Base-by-base conservation (phyloP, 2,113 vertebrate genomes). In the Aldabrachelys gigantea region DNA sequence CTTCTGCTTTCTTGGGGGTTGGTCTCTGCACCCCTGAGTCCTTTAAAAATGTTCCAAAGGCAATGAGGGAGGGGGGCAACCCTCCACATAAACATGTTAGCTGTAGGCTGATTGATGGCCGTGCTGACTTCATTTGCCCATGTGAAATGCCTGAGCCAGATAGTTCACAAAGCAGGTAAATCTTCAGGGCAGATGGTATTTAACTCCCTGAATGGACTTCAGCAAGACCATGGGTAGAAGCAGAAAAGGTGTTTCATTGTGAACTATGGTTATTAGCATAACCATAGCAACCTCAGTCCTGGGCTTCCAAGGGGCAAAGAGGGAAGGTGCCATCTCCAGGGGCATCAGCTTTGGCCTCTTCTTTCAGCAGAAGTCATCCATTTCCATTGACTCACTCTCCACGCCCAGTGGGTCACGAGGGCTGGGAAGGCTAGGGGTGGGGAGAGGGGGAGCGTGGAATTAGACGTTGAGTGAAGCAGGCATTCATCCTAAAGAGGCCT, bases 241-340 rank as follows among this genome's bases (percentile, higher is more conserved):
- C 13, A 2, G 41, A 38, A 14, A 9, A 24, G 2, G 2, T 24
- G 52, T 57, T 52, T 6, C 22, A 0, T 2, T 1, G 10, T 56
- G 72, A 22, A 49, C 4, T 12, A 52, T 38, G 57, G 54, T 38
- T 49, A 16, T 1, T 3, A n/a, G 62, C 11, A 10, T 5, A 29
- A 10, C 53, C 81, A 41, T 82, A 49, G 56, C 49, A 3, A 0
- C 0, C 25, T 80, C 0, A 0, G 11, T 2, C 12, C 0, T 49
- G 12, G 44, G 1, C n/a, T 91, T 57, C 38, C 41, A 57, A 79
- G 1, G n/a, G 31, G 8, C 4, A 5, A 1, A 14, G 19, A 65
- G 29, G 0, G 0, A 57, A n/a, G n/a, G 35, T 54, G 27, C 2
- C 53, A 17, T 85, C 50, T 59, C 38, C 16, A 2, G 38, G 53